Conservation (phyloP, 2,797 vertebrate species). For the Siniperca undulata region DNA sequence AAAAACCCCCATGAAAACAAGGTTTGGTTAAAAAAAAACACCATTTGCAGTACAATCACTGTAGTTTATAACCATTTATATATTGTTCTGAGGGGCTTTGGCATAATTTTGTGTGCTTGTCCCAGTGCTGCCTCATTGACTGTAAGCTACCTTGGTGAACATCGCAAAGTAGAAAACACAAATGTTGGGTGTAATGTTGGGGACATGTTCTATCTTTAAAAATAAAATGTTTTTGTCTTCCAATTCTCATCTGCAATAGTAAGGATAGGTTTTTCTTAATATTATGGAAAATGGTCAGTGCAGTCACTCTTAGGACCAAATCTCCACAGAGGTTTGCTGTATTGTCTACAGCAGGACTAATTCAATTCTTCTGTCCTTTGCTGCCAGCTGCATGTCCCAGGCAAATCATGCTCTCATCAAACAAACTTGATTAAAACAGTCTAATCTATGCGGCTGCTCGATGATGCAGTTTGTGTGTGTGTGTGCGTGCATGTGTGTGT, state of each 20-base stretch:
- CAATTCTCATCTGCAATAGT: conserved; percentile 10
- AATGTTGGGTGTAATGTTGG: background rate
- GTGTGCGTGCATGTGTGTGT: conserved; percentile 15
- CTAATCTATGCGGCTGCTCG: conserved; percentile 71
- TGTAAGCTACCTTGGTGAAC: background rate
- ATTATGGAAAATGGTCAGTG: conserved; percentile 25
- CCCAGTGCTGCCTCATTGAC: too few relatives aligned
- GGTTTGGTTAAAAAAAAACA: background rate
- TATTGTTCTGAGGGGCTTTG: background rate
- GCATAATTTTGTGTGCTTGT: background rate
- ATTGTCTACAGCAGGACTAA: conserved; percentile 63
- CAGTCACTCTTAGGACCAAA: conserved; percentile 37
- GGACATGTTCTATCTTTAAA: too few relatives aligned
- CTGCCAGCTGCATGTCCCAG: conserved; percentile 72
- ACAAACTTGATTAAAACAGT: conserved; percentile 81
- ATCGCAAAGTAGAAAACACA: background rate
- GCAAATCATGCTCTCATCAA: conserved; percentile 75
- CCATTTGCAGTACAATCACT: background rate
- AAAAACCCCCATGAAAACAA: background rate
- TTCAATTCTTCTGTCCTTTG: conserved; percentile 68
- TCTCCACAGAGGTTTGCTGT: conserved; percentile 51
- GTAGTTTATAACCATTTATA: background rate
- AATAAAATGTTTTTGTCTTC: background rate
- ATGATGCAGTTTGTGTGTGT: conserved; percentile 60
- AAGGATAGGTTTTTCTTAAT: background rate